A percentile compares a stretch with the other conserved stretches of the same genome.
phyloP scores from a whole-genome alignment of 1,140 invertebrate species.

The Heterodera carotae region DNA sequence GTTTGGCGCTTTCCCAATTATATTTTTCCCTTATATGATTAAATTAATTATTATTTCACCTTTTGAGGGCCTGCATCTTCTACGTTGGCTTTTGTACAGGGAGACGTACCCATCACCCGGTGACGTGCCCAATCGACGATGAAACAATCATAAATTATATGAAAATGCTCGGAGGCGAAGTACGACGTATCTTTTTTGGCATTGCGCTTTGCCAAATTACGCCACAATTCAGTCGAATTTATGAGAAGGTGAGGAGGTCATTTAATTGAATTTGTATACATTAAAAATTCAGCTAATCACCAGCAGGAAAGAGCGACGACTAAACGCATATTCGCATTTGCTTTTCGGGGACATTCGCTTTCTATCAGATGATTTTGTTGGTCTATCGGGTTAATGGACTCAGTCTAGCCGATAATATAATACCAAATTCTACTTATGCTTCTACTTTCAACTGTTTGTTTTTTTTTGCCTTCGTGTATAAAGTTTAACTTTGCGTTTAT shows the following conservation, averaged over 20 bases:
- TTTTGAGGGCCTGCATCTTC: constrained; percentile 26
- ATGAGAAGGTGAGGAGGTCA: constrained; percentile 18
- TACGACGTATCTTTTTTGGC: constrained; percentile 31
- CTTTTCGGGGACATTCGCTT: not conserved
- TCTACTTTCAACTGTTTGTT: not conserved
- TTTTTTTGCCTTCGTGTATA: no score
- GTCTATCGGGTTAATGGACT: no score
- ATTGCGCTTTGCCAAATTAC: constrained; percentile 25
- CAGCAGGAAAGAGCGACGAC: not conserved
- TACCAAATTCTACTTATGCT: not conserved
- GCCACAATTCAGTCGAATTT: not conserved
- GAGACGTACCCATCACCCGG: not conserved
- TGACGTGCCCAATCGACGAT: constrained; percentile 22
- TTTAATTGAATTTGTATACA: not conserved
- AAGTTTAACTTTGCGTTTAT: no score
- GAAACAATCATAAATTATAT: constrained; percentile 26
- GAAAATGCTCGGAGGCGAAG: not conserved
- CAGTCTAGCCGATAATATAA: not conserved
- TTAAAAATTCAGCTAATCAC: constrained; percentile 1
- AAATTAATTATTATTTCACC: no score
- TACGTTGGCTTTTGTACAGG: constrained; percentile 16
- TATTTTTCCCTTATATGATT: no score
- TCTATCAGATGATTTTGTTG: not conserved
- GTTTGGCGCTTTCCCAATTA: no score
- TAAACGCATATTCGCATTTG: not conserved